These are phyloP conservation scores for Idaea aversata DNA, from an alignment of 2,888 invertebrate genomes.

Conservation along the genomic window DNA sequence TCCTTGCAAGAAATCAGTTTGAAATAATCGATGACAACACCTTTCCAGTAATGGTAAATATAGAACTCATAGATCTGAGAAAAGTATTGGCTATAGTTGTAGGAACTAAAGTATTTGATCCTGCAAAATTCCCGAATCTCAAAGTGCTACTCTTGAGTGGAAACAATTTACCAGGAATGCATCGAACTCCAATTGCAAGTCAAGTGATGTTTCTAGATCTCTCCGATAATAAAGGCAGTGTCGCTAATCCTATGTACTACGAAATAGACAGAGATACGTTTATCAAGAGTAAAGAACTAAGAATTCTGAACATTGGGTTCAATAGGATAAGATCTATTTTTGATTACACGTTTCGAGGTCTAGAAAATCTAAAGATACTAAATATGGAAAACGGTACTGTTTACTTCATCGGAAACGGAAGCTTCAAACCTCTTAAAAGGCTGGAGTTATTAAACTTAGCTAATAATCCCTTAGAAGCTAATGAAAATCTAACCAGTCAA, in stretches of 20 bases:
- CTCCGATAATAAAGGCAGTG: conserved; percentile 70
- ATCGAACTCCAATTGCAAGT: conserved; percentile 68
- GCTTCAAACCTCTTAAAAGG: conserved; percentile 66
- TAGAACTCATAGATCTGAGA: conserved; percentile 78
- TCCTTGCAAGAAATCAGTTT: conserved; percentile 78
- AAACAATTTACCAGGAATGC: conserved; percentile 77
- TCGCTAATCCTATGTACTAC: conserved; percentile 67
- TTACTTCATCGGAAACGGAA: conserved; percentile 66
- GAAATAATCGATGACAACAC: conserved; percentile 70
- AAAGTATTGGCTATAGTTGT: conserved; percentile 72
- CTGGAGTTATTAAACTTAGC: conserved; percentile 76
- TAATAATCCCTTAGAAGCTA: conserved; percentile 73
- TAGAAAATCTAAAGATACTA: conserved; percentile 69
- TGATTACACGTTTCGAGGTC: conserved; percentile 72
- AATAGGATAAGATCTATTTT: conserved; percentile 77
- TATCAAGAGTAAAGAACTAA: conserved; percentile 64
- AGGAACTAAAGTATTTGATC: conserved; percentile 67
- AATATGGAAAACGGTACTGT: conserved; percentile 77
- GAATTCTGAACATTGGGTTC: conserved; percentile 73
- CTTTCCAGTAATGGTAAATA: conserved; percentile 78
- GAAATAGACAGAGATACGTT: conserved; percentile 76
- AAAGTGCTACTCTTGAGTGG: conserved; percentile 71
- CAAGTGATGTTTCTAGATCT: conserved; percentile 74
- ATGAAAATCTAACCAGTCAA: conserved; percentile 56
- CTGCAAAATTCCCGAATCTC: conserved; percentile 71